These are phyloP conservation scores for Channa argus DNA, from an alignment of 2,113 vertebrate species.

Conservation along the genomic window DNA sequence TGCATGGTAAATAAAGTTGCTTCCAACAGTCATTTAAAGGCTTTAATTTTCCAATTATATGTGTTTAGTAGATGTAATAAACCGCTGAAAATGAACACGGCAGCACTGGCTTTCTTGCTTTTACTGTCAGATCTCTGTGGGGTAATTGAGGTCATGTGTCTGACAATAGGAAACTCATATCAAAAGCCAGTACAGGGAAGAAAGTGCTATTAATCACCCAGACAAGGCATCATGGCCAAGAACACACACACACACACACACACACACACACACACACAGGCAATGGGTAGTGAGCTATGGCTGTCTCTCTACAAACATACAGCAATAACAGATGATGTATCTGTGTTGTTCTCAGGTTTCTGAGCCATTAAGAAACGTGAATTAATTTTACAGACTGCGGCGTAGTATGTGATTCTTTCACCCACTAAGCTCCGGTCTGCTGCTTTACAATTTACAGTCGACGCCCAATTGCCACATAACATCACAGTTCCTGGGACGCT, in stretches of 20 bases:
- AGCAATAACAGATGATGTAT: background rate
- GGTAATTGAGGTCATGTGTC: constrained; percentile 73
- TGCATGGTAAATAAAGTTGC: background rate
- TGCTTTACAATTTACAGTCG: constrained; percentile 31
- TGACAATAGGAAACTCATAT: constrained; percentile 70
- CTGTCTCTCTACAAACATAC: constrained; percentile 46
- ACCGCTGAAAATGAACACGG: background rate
- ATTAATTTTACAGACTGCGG: constrained; percentile 40
- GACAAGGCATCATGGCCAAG: constrained; percentile 56
- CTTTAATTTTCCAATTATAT: constrained; percentile 16
- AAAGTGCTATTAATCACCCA: constrained; percentile 73
- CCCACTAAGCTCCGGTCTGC: constrained; percentile 15
- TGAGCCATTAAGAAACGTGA: constrained; percentile 68
- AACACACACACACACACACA: constrained; percentile 13
- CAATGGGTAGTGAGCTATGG: constrained; percentile 66
- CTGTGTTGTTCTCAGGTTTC: constrained; percentile 21
- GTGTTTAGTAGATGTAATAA: constrained; percentile 32
- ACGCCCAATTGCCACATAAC: constrained; percentile 21
- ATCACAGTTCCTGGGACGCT: background rate
- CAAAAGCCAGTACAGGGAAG: constrained; percentile 29
- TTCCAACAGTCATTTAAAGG: constrained; percentile 1
- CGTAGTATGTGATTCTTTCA: background rate
- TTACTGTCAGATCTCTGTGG: constrained; percentile 57
- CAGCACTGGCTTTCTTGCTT: constrained; percentile 18
- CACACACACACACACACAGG: background rate